Percentiles rank a stretch among this genome's conserved stretches.
Evolutionary conservation across 2,113 vertebrate genomes (phyloP).

Genomic region (Alexandromys fortis): DNA sequence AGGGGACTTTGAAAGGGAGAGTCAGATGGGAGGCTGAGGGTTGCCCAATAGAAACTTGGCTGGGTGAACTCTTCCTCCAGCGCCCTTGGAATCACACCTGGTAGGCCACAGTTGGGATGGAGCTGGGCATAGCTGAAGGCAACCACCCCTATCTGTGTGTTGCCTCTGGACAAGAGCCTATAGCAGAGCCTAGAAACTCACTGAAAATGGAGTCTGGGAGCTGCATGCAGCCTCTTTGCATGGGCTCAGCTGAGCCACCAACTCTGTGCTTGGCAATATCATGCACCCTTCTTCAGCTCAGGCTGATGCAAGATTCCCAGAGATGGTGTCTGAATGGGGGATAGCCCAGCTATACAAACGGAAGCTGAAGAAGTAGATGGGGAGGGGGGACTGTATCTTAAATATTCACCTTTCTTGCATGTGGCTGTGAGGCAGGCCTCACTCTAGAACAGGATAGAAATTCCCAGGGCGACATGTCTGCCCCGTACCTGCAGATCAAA

Average conservation of each 20-base stretch:
- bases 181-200: background rate
- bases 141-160: too few species aligned
- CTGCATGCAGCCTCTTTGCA: background rate
- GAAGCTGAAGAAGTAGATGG: background rate
- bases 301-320: background rate
- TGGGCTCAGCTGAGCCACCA: background rate
- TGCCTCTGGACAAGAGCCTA: background rate
- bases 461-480: too few species aligned
- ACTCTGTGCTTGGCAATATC: rapidly evolving
- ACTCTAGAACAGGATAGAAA: too few species aligned
- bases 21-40: background rate
- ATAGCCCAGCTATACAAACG: rapidly evolving
- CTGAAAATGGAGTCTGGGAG: background rate
- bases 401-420: too few species aligned
- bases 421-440: background rate
- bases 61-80: too few species aligned
- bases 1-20: too few species aligned
- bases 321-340: rapidly evolving
- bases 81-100: background rate
- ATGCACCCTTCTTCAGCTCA: background rate
- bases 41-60: too few species aligned
- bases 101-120: background rate
- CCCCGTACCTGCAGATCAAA: rapidly evolving
- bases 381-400: rapidly evolving
- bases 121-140: background rate